Percentiles rank a stretch among this genome's conserved stretches.
Evolutionary conservation across 2,888 invertebrate genomes (phyloP).

Genomic region (Rhaphigaster nebulosa): DNA sequence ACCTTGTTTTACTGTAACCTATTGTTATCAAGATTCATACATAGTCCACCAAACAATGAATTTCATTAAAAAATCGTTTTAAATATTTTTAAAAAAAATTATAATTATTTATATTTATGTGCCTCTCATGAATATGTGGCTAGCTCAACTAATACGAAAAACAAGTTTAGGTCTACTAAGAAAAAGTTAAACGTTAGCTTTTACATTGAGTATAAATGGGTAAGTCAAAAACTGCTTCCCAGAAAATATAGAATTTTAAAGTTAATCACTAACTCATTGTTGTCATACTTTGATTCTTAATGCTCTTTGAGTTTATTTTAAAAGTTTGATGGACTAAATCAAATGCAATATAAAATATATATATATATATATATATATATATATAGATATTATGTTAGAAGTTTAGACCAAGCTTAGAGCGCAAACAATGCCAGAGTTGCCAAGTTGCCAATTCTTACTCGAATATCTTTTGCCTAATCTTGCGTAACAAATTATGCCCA

Average conservation of each 20-base stretch:
- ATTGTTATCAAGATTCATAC: neutral
- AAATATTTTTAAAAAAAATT: neutral
- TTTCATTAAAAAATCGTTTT: neutral
- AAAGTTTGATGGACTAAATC: constrained; percentile 33
- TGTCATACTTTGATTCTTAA: neutral
- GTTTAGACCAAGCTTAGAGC: constrained; percentile 16
- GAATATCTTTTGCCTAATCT: neutral
- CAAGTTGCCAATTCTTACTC: constrained; percentile 3
- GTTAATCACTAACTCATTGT: neutral
- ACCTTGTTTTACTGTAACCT: constrained; percentile 31
- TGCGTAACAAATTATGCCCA: neutral
- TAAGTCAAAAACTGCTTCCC: neutral
- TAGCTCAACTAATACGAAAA: neutral
- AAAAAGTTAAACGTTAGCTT: neutral
- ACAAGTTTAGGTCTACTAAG: neutral
- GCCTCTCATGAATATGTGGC: neutral
- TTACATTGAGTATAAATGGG: neutral
- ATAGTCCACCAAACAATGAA: constrained; percentile 6
- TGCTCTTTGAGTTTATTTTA: neutral
- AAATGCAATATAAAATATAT: constrained; percentile 34
- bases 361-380: neutral
- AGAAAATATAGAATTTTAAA: neutral
- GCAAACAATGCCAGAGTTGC: constrained; percentile 22
- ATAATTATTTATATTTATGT: neutral
- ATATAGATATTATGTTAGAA: neutral